Conservation (phyloP, 2,888 invertebrate genomes). For the Halictus quadricinctus region DNA sequence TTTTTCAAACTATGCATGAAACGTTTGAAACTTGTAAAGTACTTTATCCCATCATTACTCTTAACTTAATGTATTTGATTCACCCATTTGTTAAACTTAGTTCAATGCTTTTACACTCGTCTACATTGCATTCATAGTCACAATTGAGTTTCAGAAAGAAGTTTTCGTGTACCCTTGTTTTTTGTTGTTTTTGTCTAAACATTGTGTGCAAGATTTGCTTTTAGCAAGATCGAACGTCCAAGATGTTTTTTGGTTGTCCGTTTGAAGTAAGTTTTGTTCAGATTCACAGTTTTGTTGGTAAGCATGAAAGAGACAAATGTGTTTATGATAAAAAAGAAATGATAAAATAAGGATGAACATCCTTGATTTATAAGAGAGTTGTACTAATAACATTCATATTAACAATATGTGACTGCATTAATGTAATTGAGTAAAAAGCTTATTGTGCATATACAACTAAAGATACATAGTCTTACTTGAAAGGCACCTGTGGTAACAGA, state of each 20-base stretch:
- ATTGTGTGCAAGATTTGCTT: constrained; percentile 9
- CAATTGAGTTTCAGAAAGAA: neutral
- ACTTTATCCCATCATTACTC: neutral
- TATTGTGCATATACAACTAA: constrained; percentile 14
- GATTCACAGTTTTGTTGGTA: constrained; percentile 6
- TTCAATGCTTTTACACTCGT: neutral
- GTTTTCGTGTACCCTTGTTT: constrained; percentile 2
- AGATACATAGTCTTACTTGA: neutral
- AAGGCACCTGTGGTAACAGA: constrained; percentile 40
- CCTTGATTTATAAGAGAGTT: constrained; percentile 15
- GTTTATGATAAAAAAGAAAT: constrained; percentile 50
- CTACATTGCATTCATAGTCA: neutral
- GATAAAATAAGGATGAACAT: constrained; percentile 7
- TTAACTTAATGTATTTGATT: neutral
- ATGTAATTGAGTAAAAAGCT: constrained; percentile 28
- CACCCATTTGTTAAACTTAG: neutral
- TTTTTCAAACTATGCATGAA: neutral
- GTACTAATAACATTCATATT: constrained; percentile 40
- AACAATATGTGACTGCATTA: constrained; percentile 18
- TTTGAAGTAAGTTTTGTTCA: constrained; percentile 9
- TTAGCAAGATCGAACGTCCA: neutral
- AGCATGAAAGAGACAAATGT: constrained; percentile 38
- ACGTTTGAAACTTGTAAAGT: neutral
- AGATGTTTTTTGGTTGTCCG: neutral
- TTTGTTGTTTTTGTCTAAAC: neutral